Conservation (phyloP, 1,140 invertebrate genomes). For the Calosoma granatense region DNA sequence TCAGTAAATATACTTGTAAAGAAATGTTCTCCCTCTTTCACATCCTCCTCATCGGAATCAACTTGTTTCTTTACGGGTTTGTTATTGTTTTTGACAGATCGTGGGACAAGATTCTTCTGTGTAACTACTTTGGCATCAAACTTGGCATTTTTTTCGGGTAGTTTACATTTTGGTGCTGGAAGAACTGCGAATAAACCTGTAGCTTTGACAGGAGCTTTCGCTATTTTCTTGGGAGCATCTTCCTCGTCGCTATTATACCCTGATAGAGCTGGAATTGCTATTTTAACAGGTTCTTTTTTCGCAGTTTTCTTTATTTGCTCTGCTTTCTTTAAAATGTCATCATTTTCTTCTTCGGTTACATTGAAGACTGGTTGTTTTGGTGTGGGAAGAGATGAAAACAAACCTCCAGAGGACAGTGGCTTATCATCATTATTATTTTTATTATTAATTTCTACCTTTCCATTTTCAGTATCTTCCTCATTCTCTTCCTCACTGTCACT, state of each 20-base stretch:
- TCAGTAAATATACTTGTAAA: conserved; percentile 1
- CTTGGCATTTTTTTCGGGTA: background rate
- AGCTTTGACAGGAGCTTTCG: background rate
- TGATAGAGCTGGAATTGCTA: background rate
- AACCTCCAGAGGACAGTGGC: background rate
- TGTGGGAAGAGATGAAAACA: background rate
- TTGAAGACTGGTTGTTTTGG: background rate
- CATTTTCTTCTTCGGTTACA: background rate
- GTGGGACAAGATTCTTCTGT: background rate
- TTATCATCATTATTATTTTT: background rate
- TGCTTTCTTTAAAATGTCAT: background rate
- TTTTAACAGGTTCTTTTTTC: background rate
- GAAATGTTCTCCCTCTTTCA: background rate
- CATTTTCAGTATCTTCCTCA: background rate
- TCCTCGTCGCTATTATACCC: background rate
- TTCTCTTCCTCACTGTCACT: background rate
- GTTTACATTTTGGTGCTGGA: background rate
- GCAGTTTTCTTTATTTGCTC: background rate
- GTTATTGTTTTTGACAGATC: background rate
- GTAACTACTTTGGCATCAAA: background rate
- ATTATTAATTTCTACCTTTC: background rate
- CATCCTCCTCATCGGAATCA: background rate
- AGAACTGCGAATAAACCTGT: background rate
- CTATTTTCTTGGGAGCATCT: background rate
- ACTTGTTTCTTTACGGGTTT: background rate